Percentiles rank a stretch among this genome's conserved stretches.
Evolutionary conservation across 2,888 invertebrate species (phyloP).

Genomic region (Globia sparganii): DNA sequence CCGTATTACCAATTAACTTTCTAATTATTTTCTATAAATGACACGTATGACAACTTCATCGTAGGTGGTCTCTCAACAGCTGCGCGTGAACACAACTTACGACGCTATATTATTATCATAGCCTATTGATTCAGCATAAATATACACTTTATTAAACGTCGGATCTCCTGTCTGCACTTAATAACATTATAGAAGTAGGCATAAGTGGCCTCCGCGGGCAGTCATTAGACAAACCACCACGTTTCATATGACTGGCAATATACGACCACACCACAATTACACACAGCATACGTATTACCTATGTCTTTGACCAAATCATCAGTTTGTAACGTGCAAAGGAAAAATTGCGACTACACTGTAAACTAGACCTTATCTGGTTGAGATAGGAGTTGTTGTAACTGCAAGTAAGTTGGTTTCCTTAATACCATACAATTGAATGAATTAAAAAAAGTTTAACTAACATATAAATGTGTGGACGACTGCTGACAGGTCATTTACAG

Average conservation of each 20-base stretch:
- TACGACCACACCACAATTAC: conserved; percentile 46
- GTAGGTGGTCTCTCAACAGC: conserved; percentile 43
- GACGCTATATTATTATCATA: conserved; percentile 25
- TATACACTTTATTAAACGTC: conserved; percentile 47
- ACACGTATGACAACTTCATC: background rate
- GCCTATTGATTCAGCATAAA: conserved; percentile 45
- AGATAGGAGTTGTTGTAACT: conserved; percentile 26
- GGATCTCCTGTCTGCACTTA: conserved; percentile 26
- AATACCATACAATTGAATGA: conserved; percentile 64
- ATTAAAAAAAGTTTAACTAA: conserved; percentile 68
- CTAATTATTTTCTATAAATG: background rate
- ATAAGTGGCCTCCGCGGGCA: conserved; percentile 29
- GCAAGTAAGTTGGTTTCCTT: conserved; percentile 31
- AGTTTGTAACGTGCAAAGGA: conserved; percentile 27
- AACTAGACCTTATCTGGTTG: conserved; percentile 32
- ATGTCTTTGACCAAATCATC: conserved; percentile 64
- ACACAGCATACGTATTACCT: conserved; percentile 60
- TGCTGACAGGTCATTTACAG: conserved; percentile 33
- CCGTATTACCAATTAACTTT: too few species aligned
- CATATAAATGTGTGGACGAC: conserved; percentile 66
- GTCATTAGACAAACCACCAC: conserved; percentile 64
- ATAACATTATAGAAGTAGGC: conserved; percentile 44
- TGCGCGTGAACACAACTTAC: conserved; percentile 14
- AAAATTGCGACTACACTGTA: background rate
- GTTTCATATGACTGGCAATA: conserved; percentile 64